Evolutionary conservation across 2,797 vertebrate genomes (phyloP).

Genomic region (Gallirallus australis): DNA sequence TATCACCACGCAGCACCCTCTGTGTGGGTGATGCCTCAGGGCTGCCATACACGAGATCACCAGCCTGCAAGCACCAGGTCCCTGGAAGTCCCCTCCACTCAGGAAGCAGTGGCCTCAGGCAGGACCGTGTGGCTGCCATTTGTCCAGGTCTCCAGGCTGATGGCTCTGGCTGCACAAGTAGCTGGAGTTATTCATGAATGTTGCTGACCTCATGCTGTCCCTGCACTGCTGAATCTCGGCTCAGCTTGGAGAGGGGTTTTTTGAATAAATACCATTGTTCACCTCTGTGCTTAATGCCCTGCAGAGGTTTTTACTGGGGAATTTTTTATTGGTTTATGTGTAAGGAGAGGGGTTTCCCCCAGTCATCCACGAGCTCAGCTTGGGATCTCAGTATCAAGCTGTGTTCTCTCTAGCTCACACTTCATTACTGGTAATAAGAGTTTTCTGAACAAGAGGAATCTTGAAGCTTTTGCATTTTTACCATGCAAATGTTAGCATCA

Average conservation of each 20-base stretch:
- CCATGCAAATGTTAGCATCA: not conserved
- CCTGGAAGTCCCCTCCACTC: not conserved
- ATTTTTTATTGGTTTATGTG: not conserved
- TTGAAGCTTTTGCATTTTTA: not conserved
- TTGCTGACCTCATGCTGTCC: not conserved
- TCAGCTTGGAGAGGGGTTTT: not conserved
- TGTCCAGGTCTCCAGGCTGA: rapidly evolving
- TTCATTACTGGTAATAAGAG: not conserved
- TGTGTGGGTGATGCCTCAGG: too few relatives aligned
- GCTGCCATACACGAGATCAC: rapidly evolving
- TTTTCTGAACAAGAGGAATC: not conserved
- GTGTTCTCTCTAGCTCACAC: not conserved
- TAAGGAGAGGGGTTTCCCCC: not conserved
- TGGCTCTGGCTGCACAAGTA: not conserved
- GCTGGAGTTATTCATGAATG: not conserved
- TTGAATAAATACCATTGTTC: not conserved
- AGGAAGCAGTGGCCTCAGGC: not conserved
- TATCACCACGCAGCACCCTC: too few relatives aligned
- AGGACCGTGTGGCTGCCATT: not conserved
- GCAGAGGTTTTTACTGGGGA: not conserved
- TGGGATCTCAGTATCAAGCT: not conserved
- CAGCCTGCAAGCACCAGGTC: rapidly evolving
- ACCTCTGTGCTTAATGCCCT: not conserved
- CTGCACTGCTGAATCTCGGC: not conserved
- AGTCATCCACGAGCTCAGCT: not conserved